Conservation (phyloP, 2,113 vertebrate genomes). For the Struthidea cinerea region DNA sequence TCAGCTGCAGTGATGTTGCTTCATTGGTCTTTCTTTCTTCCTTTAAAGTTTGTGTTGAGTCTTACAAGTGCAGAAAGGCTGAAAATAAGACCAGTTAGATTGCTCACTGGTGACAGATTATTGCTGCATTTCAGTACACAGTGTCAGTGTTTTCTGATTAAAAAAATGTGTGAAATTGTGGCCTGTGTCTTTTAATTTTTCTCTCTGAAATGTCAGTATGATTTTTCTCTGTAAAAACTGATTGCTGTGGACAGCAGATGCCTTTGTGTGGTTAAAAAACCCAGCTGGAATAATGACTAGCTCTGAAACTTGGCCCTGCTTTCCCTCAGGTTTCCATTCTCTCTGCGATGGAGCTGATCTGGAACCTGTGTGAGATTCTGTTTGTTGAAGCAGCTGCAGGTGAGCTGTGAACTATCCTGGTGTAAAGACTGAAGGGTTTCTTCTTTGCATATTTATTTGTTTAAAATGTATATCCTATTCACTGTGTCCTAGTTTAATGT, state of each 20-base stretch:
- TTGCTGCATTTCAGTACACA: neutral
- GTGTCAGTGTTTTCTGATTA: neutral
- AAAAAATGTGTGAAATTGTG: neutral
- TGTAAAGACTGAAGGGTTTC: neutral
- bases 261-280: neutral
- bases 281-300: neutral
- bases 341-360: conserved; percentile 92
- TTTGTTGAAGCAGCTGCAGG: conserved; percentile 93
- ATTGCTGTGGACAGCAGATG: neutral
- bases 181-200: neutral
- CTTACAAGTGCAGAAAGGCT: neutral
- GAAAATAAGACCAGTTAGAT: neutral
- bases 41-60: neutral
- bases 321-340: conserved; percentile 85
- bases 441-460: neutral
- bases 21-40: neutral
- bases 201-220: neutral
- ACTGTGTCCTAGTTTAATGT: neutral
- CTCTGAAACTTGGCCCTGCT: neutral
- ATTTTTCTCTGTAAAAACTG: neutral
- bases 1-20: neutral
- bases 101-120: neutral
- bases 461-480: neutral
- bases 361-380: conserved; percentile 97
- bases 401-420: conserved; percentile 24